These are phyloP conservation scores for Puma concolor DNA, from an alignment of 2,113 vertebrate genomes.

Conservation along the genomic window DNA sequence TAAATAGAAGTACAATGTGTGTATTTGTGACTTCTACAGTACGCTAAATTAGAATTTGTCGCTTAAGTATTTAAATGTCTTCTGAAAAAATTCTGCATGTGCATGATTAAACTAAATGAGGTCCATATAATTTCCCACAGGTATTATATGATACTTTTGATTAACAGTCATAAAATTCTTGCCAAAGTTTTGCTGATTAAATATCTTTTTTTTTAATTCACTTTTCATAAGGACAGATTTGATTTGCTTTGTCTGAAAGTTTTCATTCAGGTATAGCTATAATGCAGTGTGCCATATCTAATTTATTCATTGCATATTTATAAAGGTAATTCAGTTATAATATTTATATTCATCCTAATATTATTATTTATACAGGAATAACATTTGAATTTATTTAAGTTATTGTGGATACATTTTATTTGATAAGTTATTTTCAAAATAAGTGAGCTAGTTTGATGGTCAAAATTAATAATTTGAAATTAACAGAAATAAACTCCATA, in stretches of 20 bases:
- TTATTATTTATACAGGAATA: not conserved
- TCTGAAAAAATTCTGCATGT: not conserved
- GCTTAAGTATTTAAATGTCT: not conserved
- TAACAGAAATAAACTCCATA: not conserved
- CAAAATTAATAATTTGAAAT: conserved; percentile 22
- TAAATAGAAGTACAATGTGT: not conserved
- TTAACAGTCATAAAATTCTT: not conserved
- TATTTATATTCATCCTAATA: not conserved
- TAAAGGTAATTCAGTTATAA: not conserved
- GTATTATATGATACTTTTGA: not conserved
- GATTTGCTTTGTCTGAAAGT: not conserved
- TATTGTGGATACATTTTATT: not conserved
- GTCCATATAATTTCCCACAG: not conserved
- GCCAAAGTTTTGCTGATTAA: not conserved
- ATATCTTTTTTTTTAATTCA: not conserved
- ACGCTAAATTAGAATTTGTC: not conserved
- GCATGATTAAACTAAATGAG: not conserved
- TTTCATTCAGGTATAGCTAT: not conserved
- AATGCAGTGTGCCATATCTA: not conserved
- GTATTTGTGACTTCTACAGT: not conserved
- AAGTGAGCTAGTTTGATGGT: not conserved
- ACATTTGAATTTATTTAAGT: conserved; percentile 30
- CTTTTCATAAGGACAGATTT: not conserved
- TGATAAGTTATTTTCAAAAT: conserved; percentile 48
- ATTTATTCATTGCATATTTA: conserved; percentile 35